These are phyloP conservation scores for Callaeas wilsoni DNA, from an alignment of 2,113 vertebrate species.

Conservation along the genomic window DNA sequence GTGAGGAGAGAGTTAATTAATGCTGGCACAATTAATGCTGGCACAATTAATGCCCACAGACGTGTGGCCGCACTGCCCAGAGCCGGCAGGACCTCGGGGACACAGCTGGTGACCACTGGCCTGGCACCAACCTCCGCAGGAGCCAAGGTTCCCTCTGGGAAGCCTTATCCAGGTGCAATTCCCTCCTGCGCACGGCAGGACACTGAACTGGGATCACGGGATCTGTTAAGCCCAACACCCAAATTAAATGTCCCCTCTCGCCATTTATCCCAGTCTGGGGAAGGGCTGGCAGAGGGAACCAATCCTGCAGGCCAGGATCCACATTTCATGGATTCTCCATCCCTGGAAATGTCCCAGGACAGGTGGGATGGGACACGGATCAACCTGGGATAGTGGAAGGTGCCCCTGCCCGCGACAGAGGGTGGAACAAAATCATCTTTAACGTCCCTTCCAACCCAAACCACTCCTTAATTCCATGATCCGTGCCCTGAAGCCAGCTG, in stretches of 20 bases:
- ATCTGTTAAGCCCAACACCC: neutral
- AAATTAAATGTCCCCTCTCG: fast-evolving
- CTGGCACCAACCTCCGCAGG: neutral
- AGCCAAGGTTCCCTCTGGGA: neutral
- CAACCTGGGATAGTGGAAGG: fast-evolving
- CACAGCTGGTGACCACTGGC: fast-evolving
- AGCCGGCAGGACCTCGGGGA: neutral
- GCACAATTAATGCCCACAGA: neutral
- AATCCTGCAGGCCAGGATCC: neutral
- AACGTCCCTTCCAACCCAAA: neutral
- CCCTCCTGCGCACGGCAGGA: fast-evolving
- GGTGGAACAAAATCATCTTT: neutral
- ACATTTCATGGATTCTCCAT: neutral
- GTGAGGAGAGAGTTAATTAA: neutral
- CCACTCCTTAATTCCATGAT: neutral
- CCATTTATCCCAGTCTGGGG: fast-evolving
- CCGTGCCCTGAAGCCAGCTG: neutral
- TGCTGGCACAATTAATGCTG: fast-evolving
- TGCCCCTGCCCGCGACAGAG: neutral
- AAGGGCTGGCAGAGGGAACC: neutral
- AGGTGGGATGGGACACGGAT: neutral
- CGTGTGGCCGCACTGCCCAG: neutral
- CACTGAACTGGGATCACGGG: neutral
- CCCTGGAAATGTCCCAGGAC: neutral
- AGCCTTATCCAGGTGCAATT: neutral